Evolutionary conservation across 2,888 invertebrate species (phyloP), one percentile per base, ranked within the genome.

Genomic region (Matsumyia berberina): DNA sequence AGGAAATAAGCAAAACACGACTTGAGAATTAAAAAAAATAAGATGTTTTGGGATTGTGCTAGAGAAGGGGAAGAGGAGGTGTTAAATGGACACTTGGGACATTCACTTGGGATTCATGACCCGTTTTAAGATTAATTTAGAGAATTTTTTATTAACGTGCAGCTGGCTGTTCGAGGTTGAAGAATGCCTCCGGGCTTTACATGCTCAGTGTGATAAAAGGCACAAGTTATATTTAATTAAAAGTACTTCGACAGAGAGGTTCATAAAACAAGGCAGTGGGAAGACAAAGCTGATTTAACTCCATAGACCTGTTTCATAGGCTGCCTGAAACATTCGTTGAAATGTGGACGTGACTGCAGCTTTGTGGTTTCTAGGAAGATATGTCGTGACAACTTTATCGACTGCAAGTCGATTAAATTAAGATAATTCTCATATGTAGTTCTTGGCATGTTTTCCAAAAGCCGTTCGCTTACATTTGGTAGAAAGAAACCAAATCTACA

Each of bases 91-190:
- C 11, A 44, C 17, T 17, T 44, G 17, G 17, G 24, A 0, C n/a
- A 57, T n/a, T n/a, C 57, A 57, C 37, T 57, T 37, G 37, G 39
- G n/a, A 39, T 37, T 37, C 37, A 24, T 37, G 57, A 57, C 57
- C 6, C 24, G 19, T 57, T 37, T 37, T n/a, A 7, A 57, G 57
- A 57, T 57, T 35, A 11, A 19, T 19, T 57, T 57, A n/a, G 37
- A n/a, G 35, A 37, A 6, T n/a, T 39, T 55, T 33, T 33, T 33
- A 17, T 8, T 19, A 12, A 37, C 3, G 24, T 37, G n/a, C 35
- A 57, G 37, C n/a, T 57, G 17, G 1, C 2, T 57, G n/a, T 57
- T 11, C 35, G 8, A 55, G 35, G 33, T 39, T n/a, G 7, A 39
- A 37, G 9, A 24, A 12, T 39, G 37, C 57, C 24, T 19, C 57